Base-by-base conservation (phyloP, 2,113 vertebrate genomes). In the Oreochromis aureus region DNA sequence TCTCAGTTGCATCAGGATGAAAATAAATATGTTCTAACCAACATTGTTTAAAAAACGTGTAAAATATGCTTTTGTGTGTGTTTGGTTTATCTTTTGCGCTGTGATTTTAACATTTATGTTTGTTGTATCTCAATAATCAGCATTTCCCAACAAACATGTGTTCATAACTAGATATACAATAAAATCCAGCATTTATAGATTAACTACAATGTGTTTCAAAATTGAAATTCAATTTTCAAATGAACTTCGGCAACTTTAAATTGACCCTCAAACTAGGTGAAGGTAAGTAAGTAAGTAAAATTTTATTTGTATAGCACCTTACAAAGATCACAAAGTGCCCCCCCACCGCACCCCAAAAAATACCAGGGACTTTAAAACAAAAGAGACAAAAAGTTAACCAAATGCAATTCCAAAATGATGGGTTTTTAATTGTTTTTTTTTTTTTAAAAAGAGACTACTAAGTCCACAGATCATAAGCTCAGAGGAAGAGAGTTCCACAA, bases 211-310 rank as follows among this genome's bases (percentile, higher is more conserved):
- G 58, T 61, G 58, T 61, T 66, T 36, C 32, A n/a, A n/a, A 66
- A 36, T 0, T 0, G 0, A n/a, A 66, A 66, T 36, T 39, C 10
- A 1, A 36, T 39, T 66, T 66, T 39, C 18, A 66, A 1, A 66
- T 66, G 6, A 39, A 36, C 19, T 39, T 66, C 18, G 39, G 19
- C 61, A n/a, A 66, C 10, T 66, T 66, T 39, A n/a, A 66, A n/a
- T 66, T 39, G 18, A n/a, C 10, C 36, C 18, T 66, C 32, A 36
- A n/a, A 12, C 18, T 2, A 36, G 32, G 18, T 36, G 0, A 61
- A 61, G 58, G 58, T 61, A 61, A 10, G 58, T 34, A 34, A 39
- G 36, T 39, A 39, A 34, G 13, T 59, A 5, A 27, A 30, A 2
- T 10, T 18, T 4, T 34, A 32, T 34, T 61, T 61, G 6, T 6